Base-by-base conservation (phyloP, 2,888 invertebrate species). In the Cryptus armator region DNA sequence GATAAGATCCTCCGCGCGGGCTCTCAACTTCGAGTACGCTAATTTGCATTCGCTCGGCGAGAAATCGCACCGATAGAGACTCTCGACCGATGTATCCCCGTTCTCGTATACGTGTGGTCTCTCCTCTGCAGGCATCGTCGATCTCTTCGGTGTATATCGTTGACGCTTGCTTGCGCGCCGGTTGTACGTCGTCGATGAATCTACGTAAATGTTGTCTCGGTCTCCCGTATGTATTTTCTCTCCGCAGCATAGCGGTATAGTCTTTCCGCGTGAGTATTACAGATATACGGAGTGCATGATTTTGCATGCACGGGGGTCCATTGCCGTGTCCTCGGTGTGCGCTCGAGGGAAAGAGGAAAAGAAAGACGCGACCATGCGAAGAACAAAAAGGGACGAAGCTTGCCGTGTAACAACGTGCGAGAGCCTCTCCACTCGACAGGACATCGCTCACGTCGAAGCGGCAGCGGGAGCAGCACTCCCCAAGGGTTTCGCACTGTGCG, bases 371-470 rank as follows among this genome's bases (percentile, higher is more conserved):
- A 44, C 19, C 43, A 62, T 10, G 37, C 24, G 59, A 67, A 68
- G 81, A 62, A 74, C 75, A 43, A 76, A 76, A 83, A 72, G 71
- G 84, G 71, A 71, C 37, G 67, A 66, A 9, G 29, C 29, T 59
- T 75, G 14, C 44, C 78, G 62, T 78, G 78, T 68, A 64, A 70
- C 76, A 79, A 87, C 88, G 89, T 90, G 90, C 89, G 89, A 89
- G 90, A 89, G 86, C 85, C 79, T 82, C 83, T 88, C 88, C 88
- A 24, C 67, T 44, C 89, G 90, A 90, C 91, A 90, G 90, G 90
- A 91, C 91, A 92, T 92, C 89, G 91, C 91, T 92, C 92, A 92
- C 89, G 91, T 88, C 90, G 88, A 24, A 62, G 62, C 14, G 62
- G 32, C 90, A 90, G 90, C 88, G 51, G 76, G 51, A 71, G 68